A percentile compares a stretch with the other conserved stretches of the same genome.
These are phyloP conservation scores for Neofelis nebulosa DNA, from an alignment of 2,113 vertebrate species.

Conservation along the genomic window DNA sequence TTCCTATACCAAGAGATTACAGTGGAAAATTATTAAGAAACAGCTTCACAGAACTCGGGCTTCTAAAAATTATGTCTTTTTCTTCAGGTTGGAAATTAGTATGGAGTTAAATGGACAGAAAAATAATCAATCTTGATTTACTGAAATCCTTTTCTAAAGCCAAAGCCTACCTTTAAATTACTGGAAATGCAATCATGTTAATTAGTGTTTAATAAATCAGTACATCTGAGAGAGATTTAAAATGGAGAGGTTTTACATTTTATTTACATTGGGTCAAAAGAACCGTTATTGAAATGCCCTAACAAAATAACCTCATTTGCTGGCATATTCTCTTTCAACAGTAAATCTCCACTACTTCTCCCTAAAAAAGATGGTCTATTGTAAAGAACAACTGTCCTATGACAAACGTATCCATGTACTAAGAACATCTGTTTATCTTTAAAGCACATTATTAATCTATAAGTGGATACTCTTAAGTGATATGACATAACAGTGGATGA, in stretches of 20 bases:
- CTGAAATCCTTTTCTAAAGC: constrained; percentile 30
- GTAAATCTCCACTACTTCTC: neutral
- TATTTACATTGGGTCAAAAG: constrained; percentile 28
- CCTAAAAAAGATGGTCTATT: neutral
- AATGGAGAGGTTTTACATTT: constrained; percentile 12
- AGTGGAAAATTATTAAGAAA: constrained; percentile 39
- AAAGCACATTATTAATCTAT: neutral
- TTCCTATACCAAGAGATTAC: constrained; percentile 30
- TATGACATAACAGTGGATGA: neutral
- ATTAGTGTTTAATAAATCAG: constrained; percentile 21
- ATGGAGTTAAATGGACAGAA: constrained; percentile 40
- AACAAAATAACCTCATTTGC: constrained; percentile 23
- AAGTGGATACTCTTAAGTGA: neutral
- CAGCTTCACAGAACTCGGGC: neutral
- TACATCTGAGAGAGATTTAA: neutral
- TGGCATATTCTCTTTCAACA: constrained; percentile 39
- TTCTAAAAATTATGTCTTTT: constrained; percentile 50
- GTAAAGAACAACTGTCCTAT: neutral
- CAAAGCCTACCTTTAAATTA: constrained; percentile 44
- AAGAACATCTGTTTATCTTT: constrained; percentile 12
- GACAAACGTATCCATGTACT: neutral
- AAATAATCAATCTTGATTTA: constrained; percentile 14
- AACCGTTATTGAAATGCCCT: constrained; percentile 9
- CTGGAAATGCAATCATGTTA: neutral
- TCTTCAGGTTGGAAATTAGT: constrained; percentile 27